A percentile compares a stretch with the other conserved stretches of the same genome.
These are phyloP conservation scores for Saguinus imperator DNA, from an alignment of 2,113 vertebrate species.

Conservation along the genomic window DNA sequence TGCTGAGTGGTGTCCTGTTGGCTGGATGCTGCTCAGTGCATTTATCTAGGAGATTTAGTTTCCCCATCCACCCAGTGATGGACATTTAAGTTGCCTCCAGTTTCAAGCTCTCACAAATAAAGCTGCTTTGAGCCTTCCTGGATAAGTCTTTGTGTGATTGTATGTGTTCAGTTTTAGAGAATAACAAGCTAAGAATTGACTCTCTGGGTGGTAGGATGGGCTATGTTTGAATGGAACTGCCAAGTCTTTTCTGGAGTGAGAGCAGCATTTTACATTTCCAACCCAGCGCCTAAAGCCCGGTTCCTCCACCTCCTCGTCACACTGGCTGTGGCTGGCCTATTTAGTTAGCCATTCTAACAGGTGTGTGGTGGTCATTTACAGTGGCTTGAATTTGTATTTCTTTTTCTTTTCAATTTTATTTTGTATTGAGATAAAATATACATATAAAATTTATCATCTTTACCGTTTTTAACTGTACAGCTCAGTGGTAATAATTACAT, in stretches of 20 bases:
- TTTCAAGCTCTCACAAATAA: background rate
- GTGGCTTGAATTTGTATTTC: background rate
- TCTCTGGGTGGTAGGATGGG: background rate
- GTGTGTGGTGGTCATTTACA: rapidly evolving
- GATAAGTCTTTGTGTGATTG: background rate
- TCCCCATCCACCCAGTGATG: background rate
- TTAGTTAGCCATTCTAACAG: background rate
- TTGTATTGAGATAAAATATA: background rate
- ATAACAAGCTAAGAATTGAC: background rate
- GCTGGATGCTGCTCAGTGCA: too few species aligned
- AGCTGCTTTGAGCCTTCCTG: background rate
- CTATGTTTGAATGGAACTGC: background rate
- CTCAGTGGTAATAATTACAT: background rate
- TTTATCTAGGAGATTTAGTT: background rate
- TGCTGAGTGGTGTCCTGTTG: background rate
- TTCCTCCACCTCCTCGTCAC: background rate
- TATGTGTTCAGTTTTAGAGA: background rate
- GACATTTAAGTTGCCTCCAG: background rate
- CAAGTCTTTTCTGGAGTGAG: background rate
- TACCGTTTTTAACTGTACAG: background rate
- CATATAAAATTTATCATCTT: background rate
- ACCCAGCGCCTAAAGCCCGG: background rate
- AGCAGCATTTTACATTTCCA: background rate
- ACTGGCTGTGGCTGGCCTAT: too few species aligned
- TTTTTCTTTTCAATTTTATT: background rate